phyloP scores from a whole-genome alignment of 2,888 invertebrate species.

The Theodoxus fluviatilis region DNA sequence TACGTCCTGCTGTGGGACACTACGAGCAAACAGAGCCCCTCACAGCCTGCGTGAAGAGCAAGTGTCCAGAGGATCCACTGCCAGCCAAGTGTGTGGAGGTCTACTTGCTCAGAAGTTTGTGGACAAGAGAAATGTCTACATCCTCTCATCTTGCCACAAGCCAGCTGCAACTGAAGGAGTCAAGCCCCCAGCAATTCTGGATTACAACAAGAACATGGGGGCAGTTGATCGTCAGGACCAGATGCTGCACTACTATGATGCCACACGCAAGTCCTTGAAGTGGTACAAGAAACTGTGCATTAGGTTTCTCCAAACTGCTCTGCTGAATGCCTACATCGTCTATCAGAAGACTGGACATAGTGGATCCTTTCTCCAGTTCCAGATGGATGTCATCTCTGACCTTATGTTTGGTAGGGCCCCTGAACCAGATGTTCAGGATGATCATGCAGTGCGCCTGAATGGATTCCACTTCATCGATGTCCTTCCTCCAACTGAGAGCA shows the following conservation, averaged over 20 bases:
- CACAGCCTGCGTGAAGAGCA: neutral
- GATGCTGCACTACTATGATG: constrained; percentile 20
- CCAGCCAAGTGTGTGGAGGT: neutral
- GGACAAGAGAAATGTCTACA: neutral
- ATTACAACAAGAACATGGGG: constrained; percentile 24
- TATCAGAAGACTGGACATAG: neutral
- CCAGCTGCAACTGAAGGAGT: neutral
- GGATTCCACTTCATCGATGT: too few species aligned
- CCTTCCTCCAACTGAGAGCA: too few species aligned
- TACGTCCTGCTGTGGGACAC: constrained; percentile 24
- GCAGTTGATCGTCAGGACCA: constrained; percentile 15
- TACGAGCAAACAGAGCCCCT: constrained; percentile 15
- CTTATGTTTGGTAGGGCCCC: too few species aligned
- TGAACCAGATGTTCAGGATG: too few species aligned
- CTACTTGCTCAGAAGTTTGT: constrained; percentile 12
- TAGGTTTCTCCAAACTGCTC: constrained; percentile 9
- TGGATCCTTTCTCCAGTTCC: too few species aligned
- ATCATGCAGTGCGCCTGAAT: too few species aligned
- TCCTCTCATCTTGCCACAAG: neutral
- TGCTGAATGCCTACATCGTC: constrained; percentile 13
- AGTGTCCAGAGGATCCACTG: neutral
- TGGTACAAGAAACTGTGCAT: constrained; percentile 22
- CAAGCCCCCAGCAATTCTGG: constrained; percentile 17
- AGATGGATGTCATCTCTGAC: too few species aligned
- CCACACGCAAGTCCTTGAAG: constrained; percentile 17